Conservation (phyloP, 2,797 vertebrate genomes). For the Tokudaia muenninki region DNA sequence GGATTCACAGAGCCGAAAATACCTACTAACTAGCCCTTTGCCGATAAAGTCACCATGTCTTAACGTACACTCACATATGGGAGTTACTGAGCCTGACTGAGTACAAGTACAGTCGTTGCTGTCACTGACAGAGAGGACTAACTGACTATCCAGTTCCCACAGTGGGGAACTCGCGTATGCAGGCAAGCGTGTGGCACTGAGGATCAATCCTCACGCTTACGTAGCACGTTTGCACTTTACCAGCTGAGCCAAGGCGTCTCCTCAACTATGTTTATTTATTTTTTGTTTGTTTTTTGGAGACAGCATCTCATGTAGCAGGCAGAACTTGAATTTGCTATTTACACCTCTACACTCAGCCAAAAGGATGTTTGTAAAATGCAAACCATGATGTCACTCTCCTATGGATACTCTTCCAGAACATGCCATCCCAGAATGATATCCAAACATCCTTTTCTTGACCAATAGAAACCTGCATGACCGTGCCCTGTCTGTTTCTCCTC, state of each 20-base stretch:
- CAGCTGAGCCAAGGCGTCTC: neutral
- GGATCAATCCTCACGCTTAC: neutral
- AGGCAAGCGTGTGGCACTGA: no score
- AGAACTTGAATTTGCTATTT: neutral
- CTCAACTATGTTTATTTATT: neutral
- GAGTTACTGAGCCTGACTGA: neutral
- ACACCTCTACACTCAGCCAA: neutral
- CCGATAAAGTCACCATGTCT: neutral
- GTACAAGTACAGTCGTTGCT: neutral
- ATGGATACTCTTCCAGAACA: neutral
- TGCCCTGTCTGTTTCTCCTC: neutral
- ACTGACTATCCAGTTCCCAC: neutral
- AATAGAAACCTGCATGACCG: neutral
- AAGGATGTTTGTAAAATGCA: neutral
- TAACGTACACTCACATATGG: neutral
- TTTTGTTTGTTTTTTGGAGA: no score
- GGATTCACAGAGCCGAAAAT: neutral
- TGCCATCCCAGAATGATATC: constrained; percentile 1
- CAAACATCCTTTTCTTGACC: neutral
- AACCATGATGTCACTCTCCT: neutral
- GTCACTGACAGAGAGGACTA: neutral
- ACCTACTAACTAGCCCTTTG: neutral
- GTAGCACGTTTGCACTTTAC: neutral
- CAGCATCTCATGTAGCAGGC: neutral
- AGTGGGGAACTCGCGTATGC: neutral